Evolutionary conservation across 2,888 invertebrate species (phyloP).

Genomic region (Pycnomerus fuliginosus): DNA sequence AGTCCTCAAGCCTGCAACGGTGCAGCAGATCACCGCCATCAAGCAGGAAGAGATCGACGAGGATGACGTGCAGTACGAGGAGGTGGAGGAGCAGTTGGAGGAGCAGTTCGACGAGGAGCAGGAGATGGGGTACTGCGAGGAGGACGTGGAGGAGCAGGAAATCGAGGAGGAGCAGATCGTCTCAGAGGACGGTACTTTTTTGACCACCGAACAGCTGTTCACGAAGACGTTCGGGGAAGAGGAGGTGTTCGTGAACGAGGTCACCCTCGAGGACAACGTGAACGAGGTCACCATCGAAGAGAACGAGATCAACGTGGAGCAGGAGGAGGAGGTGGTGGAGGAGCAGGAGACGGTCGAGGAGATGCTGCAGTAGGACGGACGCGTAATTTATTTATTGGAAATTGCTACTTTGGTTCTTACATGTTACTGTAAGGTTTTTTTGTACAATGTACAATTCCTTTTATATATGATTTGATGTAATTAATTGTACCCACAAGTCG

Average conservation of each 20-base stretch:
- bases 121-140: constrained; percentile 27
- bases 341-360: constrained; percentile 14
- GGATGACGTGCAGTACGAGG: constrained; percentile 21
- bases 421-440: constrained; percentile 24
- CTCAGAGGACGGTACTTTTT: constrained; percentile 39
- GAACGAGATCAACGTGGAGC: constrained; percentile 30
- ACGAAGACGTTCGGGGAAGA: constrained; percentile 37
- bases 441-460: constrained; percentile 27
- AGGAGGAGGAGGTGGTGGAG: constrained; percentile 7
- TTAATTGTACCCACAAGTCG: constrained; percentile 19
- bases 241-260: constrained; percentile 47
- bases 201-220: constrained; percentile 42
- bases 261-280: constrained; percentile 48
- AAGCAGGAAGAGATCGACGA: constrained; percentile 29
- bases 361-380: constrained; percentile 21
- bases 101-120: constrained; percentile 24
- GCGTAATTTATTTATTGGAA: constrained; percentile 26
- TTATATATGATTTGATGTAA: constrained; percentile 23
- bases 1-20: constrained; percentile 27
- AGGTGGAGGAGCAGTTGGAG: constrained; percentile 26
- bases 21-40: constrained; percentile 14
- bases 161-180: constrained; percentile 19
- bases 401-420: constrained; percentile 23
- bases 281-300: constrained; percentile 45
- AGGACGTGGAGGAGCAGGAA: constrained; percentile 27